phyloP scores from a whole-genome alignment of 2,888 invertebrate species.

The Orgyia antiqua region DNA sequence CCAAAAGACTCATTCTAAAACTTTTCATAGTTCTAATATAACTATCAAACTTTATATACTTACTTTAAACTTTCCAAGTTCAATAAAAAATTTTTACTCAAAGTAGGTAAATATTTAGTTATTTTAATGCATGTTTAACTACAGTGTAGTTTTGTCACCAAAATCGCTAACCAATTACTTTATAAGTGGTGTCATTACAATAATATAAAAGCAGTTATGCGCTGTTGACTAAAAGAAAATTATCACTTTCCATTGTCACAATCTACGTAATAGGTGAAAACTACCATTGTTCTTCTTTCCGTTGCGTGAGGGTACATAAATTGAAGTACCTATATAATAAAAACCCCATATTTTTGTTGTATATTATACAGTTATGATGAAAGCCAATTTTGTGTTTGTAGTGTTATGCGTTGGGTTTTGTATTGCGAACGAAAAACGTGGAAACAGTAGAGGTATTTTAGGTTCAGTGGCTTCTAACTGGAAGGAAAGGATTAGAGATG shows the following conservation, averaged over 20 bases:
- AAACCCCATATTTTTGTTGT: slow-evolving; percentile 20
- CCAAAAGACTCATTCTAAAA: too few species aligned
- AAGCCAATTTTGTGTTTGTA: slow-evolving; percentile 13
- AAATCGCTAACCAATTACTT: slow-evolving; percentile 21
- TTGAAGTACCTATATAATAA: slow-evolving; percentile 23
- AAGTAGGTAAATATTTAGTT: too few species aligned
- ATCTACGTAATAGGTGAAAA: slow-evolving; percentile 34
- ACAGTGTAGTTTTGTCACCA: too few species aligned
- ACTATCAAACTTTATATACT: too few species aligned
- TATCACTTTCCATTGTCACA: slow-evolving; percentile 39
- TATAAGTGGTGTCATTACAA: slow-evolving; percentile 20
- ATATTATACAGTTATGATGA: slow-evolving; percentile 16
- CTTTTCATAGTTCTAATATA: too few species aligned
- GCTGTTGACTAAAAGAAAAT: slow-evolving; percentile 27
- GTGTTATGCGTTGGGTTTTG: slow-evolving; percentile 25
- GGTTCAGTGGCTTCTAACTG: slow-evolving; percentile 5
- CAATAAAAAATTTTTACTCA: too few species aligned
- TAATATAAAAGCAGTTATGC: slow-evolving; percentile 26
- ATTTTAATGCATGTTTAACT: too few species aligned
- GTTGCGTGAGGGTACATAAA: slow-evolving; percentile 41
- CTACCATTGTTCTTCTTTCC: slow-evolving; percentile 46
- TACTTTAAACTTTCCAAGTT: too few species aligned
- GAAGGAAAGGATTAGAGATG: slow-evolving; percentile 13
- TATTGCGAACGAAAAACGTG: slow-evolving; percentile 25
- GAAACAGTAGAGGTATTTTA: slow-evolving; percentile 21